These are phyloP conservation scores for Poeciliopsis gracilis DNA, from an alignment of 2,797 vertebrate genomes.

Conservation along the genomic window DNA sequence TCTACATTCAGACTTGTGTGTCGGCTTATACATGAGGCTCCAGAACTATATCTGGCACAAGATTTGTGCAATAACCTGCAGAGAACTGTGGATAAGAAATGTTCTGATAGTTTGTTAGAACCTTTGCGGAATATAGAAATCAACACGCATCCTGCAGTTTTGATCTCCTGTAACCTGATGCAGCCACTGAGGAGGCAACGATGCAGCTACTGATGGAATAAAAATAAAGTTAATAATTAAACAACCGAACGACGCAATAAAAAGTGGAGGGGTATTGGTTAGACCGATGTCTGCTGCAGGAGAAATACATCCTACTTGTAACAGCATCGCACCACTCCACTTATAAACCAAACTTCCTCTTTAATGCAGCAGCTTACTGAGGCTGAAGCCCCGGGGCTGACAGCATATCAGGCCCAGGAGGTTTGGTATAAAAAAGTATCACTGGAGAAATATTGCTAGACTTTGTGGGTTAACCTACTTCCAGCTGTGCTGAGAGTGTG, in stretches of 20 bases:
- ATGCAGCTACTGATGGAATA: not conserved
- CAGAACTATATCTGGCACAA: not conserved
- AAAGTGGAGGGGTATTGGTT: not conserved
- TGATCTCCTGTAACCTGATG: not conserved
- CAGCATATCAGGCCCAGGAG: conserved; percentile 4
- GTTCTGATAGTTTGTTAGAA: not conserved
- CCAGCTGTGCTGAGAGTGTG: not conserved
- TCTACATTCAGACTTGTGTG: no score
- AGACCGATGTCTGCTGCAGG: not conserved
- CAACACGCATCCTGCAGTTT: not conserved
- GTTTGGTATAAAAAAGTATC: not conserved
- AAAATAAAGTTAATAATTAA: not conserved
- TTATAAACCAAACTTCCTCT: not conserved
- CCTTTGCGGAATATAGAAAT: not conserved
- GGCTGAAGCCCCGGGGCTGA: not conserved
- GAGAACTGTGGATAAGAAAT: not conserved
- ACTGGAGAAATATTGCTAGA: conserved; percentile 2
- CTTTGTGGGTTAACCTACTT: conserved; percentile 5
- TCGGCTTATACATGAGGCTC: not conserved
- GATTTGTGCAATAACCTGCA: not conserved
- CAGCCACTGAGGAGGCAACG: not conserved
- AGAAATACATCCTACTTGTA: not conserved
- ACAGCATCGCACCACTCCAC: not conserved
- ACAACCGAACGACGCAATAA: not conserved
- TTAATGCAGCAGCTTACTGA: not conserved